Evolutionary conservation across 2,888 invertebrate species (phyloP).

Genomic region (Rotaria macrura): DNA sequence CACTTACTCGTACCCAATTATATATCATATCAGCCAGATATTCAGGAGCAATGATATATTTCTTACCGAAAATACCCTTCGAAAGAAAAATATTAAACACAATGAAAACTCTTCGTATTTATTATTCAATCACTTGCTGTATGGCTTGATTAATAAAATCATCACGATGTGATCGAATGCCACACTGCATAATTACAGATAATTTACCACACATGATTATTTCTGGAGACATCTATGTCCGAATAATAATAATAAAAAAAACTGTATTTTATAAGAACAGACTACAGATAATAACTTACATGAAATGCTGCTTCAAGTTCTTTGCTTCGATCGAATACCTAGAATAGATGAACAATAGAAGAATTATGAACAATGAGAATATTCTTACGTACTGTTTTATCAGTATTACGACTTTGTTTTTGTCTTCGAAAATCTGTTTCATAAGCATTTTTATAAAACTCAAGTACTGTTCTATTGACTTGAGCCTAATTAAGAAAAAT

Average conservation of each 20-base stretch:
- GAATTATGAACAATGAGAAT: not conserved
- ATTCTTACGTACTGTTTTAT: not conserved
- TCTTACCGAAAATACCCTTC: not conserved
- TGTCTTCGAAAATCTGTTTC: conserved; percentile 1
- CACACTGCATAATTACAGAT: not conserved
- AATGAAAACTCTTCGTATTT: not conserved
- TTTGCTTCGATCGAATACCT: not conserved
- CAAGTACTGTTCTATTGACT: not conserved
- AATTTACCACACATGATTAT: conserved; percentile 4
- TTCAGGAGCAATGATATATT: not conserved
- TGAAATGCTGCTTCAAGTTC: not conserved
- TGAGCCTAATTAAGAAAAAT: not conserved
- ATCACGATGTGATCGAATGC: not conserved
- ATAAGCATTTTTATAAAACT: not conserved
- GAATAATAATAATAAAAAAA: no score
- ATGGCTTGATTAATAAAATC: not conserved
- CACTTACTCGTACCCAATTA: not conserved
- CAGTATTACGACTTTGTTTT: not conserved
- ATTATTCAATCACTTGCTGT: not conserved
- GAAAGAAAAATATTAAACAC: not conserved
- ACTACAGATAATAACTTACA: not conserved
- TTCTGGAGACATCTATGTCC: not conserved
- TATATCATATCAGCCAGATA: not conserved
- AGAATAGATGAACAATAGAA: not conserved
- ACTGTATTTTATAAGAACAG: no score